Evolutionary conservation across 2,113 vertebrate species (phyloP).

Genomic region (Trematomus loennbergii): DNA sequence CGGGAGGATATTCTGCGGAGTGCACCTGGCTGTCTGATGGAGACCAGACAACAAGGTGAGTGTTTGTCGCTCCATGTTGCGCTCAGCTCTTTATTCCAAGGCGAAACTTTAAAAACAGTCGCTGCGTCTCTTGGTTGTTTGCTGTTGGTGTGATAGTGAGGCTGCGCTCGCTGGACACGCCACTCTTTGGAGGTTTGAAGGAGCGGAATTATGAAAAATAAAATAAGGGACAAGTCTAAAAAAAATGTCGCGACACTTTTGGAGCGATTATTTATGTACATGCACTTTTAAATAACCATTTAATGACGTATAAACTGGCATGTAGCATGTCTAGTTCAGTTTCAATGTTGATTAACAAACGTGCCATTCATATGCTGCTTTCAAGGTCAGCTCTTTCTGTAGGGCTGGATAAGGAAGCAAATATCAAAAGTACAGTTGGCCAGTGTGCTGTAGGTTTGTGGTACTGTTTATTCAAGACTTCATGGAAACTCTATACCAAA

Average conservation of each 20-base stretch:
- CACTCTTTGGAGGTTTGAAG: not conserved
- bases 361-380: not conserved
- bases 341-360: not conserved
- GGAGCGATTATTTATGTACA: too few species aligned
- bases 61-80: not conserved
- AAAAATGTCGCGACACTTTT: not conserved
- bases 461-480: constrained; percentile 26
- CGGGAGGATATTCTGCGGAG: constrained; percentile 15
- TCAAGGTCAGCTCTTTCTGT: too few species aligned
- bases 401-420: not conserved
- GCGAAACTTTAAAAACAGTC: not conserved
- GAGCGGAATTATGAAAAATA: not conserved
- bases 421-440: not conserved
- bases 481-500: constrained; percentile 37
- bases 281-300: not conserved
- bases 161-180: not conserved
- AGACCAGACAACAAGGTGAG: constrained; percentile 84
- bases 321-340: not conserved
- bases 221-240: not conserved
- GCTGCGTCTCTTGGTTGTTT: not conserved
- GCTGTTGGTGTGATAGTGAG: constrained; percentile 25
- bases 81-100: not conserved
- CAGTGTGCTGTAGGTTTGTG: constrained; percentile 17
- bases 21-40: constrained; percentile 71
- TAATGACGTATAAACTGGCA: not conserved